phyloP scores from a whole-genome alignment of 2,113 vertebrate species.

The Silurus asotus region DNA sequence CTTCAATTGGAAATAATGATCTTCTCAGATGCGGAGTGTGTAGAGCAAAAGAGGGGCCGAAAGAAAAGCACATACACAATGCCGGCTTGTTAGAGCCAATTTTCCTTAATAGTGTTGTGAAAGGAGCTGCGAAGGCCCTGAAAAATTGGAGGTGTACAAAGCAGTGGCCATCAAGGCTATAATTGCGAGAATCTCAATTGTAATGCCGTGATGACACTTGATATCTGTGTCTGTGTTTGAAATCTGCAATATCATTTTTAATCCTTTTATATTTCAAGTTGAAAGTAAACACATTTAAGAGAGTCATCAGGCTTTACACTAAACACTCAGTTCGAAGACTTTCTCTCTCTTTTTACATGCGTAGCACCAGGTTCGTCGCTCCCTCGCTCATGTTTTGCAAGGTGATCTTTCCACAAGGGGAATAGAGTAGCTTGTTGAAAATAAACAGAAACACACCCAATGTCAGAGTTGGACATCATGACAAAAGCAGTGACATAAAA shows the following conservation, averaged over 20 bases:
- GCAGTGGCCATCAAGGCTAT: slow-evolving; percentile 36
- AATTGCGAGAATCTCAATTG: slow-evolving; percentile 48
- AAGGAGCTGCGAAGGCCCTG: slow-evolving; percentile 36
- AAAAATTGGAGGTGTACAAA: slow-evolving; percentile 21
- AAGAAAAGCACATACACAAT: slow-evolving; percentile 49
- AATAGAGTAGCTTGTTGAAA: not conserved
- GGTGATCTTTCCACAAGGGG: not conserved
- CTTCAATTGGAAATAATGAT: slow-evolving; percentile 54
- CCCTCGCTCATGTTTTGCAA: not conserved
- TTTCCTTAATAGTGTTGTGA: slow-evolving; percentile 54
- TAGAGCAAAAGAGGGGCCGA: slow-evolving; percentile 19
- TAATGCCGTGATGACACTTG: slow-evolving; percentile 44
- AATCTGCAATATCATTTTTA: slow-evolving; percentile 41
- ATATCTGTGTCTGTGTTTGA: slow-evolving; percentile 17
- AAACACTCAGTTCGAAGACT: not conserved
- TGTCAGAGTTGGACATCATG: not conserved
- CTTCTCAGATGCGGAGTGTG: slow-evolving; percentile 44
- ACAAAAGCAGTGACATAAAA: not conserved
- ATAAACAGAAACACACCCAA: not conserved
- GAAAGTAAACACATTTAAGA: slow-evolving; percentile 45
- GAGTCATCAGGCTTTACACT: slow-evolving; percentile 40
- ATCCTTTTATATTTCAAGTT: slow-evolving; percentile 30
- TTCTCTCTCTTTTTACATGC: not conserved
- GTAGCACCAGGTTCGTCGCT: not conserved
- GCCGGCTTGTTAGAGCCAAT: slow-evolving; percentile 52